A percentile compares a stretch with the other conserved stretches of the same genome.
Evolutionary conservation across 1,140 invertebrate species (phyloP).

Genomic region (Aphidius gifuensis): DNA sequence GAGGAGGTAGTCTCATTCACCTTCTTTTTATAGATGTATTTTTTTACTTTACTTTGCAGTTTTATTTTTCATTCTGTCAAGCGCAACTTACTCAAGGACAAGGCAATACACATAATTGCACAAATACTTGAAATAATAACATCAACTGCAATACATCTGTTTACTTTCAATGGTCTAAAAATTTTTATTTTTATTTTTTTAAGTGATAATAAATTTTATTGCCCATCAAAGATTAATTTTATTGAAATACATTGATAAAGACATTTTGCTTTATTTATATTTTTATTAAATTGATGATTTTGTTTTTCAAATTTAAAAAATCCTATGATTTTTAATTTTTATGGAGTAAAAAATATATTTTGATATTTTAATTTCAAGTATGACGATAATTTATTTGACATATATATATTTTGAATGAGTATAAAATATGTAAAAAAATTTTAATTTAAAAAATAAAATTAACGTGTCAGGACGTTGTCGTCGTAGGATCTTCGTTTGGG

Average conservation of each 20-base stretch:
- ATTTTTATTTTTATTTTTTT: background rate
- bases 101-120: background rate
- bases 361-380: no score
- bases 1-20: background rate
- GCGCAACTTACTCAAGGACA: slow-evolving; percentile 42
- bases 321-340: no score
- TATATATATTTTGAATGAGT: no score
- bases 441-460: slow-evolving; percentile 1
- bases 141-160: no score
- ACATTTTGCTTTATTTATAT: background rate
- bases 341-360: no score
- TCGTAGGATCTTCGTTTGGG: background rate
- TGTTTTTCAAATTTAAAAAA: background rate
- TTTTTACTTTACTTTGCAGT: background rate
- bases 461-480: slow-evolving; percentile 24
- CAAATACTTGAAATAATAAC: no score
- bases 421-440: no score
- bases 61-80: slow-evolving; percentile 33
- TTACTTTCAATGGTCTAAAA: background rate
- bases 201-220: background rate
- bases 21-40: background rate
- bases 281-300: slow-evolving; percentile 4
- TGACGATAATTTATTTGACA: no score
- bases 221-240: no score
- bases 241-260: background rate